These are phyloP conservation scores for Nephrotoma appendiculata DNA, from an alignment of 2,888 invertebrate genomes.

Conservation along the genomic window DNA sequence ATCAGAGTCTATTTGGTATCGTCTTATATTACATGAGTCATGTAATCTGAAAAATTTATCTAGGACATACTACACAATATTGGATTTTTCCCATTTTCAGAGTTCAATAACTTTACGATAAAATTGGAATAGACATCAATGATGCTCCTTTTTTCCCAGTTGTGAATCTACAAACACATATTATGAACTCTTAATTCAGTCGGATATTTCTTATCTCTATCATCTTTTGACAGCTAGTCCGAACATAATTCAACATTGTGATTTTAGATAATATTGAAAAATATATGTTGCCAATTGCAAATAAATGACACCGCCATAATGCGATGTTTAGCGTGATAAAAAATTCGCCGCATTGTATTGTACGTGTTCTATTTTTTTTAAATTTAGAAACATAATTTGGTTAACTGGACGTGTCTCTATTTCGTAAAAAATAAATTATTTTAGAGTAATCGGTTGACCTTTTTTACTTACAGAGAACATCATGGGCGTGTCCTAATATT, in stretches of 20 bases:
- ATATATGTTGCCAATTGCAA: not conserved
- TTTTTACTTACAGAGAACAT: conserved; percentile 38
- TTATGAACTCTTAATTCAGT: too few relatives aligned
- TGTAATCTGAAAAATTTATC: not conserved
- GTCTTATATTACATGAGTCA: not conserved
- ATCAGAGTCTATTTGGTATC: not conserved
- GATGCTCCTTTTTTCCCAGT: not conserved
- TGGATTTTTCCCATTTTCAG: not conserved
- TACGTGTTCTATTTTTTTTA: too few relatives aligned
- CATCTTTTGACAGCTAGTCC: too few relatives aligned
- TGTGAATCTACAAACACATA: not conserved
- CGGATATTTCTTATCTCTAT: too few relatives aligned
- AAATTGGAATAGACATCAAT: not conserved
- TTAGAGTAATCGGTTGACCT: not conserved
- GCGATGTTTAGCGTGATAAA: not conserved
- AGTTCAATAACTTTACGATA: not conserved
- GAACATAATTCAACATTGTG: too few relatives aligned
- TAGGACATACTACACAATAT: not conserved
- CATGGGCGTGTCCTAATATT: conserved; percentile 80
- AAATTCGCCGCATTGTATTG: conserved; percentile 4
- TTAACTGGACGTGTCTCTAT: too few relatives aligned
- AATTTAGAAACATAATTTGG: too few relatives aligned
- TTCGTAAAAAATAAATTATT: too few relatives aligned
- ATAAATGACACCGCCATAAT: not conserved
- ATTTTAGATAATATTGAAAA: too few relatives aligned